Base-by-base conservation (phyloP, 2,113 vertebrate genomes). In the Dasyornis broadbenti region DNA sequence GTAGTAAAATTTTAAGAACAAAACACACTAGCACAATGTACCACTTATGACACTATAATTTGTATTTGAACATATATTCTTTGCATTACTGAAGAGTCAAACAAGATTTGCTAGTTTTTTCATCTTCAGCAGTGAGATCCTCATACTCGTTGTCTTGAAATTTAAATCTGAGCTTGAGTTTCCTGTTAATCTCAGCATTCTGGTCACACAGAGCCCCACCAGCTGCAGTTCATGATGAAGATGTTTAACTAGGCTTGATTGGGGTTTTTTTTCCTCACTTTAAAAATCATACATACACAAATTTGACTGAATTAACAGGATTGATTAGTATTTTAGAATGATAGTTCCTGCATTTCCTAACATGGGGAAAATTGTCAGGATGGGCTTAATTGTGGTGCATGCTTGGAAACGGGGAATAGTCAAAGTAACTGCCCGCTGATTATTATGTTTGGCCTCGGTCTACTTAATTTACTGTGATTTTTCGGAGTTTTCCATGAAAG, bases 381-480 rank as follows among this genome's bases (percentile, higher is more conserved):
- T 20, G 2, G 79, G 6, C 7, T 83, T 56, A 40, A 56, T 27
- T 10, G 14, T 71, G 6, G 3, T 45, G 8, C 7, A 64, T 6
- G 44, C 39, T 24, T 86, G 54, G 26, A 30, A 33, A 59, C 3
- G 59, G 3, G 21, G 35, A 72, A 50, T 14, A 60, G 23, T 23
- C 0, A 3, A 42, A 54, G 23, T 49, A 70, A 71, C 9, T 33
- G 9, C 30, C 40, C 1, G 0, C 3, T 8, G 2, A 27, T 23
- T 83, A 20, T 2, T 42, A 1, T 28, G n/a, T 24, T 49, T 56
- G 44, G 23, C 30, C 47, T 68, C 37, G 42, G 57, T 5, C 4
- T 10, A 7, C 31, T 28, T 70, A 33, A 50, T 52, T n/a, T 37
- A 35, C 6, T 27, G 10, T 23, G 24, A 0, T 65, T 42, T 71